phyloP scores from a whole-genome alignment of 2,113 vertebrate genomes.

The Osmerus mordax region DNA sequence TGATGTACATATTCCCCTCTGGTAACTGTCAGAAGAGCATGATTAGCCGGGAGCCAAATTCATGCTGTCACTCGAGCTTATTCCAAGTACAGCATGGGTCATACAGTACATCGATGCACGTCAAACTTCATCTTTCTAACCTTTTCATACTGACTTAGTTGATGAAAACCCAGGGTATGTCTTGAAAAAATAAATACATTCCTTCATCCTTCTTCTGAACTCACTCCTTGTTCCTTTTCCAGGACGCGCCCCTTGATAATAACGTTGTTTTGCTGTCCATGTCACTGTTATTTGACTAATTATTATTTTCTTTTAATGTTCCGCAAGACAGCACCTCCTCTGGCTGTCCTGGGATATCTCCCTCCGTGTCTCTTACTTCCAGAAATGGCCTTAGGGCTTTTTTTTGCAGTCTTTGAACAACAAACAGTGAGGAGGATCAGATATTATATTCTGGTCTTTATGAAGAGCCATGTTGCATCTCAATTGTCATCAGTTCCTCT shows the following conservation, averaged over 20 bases:
- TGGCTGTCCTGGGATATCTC: not conserved
- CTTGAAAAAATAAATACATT: too few species aligned
- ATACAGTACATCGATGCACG: not conserved
- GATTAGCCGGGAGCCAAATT: not conserved
- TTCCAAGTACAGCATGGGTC: not conserved
- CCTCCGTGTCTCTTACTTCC: not conserved
- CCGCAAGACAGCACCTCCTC: not conserved
- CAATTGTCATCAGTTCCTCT: not conserved
- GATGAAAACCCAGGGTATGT: too few species aligned
- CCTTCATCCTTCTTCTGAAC: too few species aligned
- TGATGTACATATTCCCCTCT: not conserved
- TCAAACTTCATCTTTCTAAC: not conserved
- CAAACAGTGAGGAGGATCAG: not conserved
- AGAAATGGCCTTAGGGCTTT: not conserved
- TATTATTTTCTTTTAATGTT: constrained; percentile 4
- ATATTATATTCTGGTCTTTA: not conserved
- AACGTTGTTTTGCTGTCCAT: not conserved
- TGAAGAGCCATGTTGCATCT: not conserved
- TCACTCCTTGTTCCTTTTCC: too few species aligned
- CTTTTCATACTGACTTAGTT: not conserved
- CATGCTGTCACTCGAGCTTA: not conserved
- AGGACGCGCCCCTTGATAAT: not conserved
- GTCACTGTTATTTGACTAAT: not conserved
- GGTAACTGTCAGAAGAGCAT: not conserved
- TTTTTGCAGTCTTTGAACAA: not conserved